Percentiles rank a stretch among this genome's conserved stretches.
These are phyloP conservation scores for Decapterus maruadsi DNA, from an alignment of 2,797 vertebrate species.

Conservation along the genomic window DNA sequence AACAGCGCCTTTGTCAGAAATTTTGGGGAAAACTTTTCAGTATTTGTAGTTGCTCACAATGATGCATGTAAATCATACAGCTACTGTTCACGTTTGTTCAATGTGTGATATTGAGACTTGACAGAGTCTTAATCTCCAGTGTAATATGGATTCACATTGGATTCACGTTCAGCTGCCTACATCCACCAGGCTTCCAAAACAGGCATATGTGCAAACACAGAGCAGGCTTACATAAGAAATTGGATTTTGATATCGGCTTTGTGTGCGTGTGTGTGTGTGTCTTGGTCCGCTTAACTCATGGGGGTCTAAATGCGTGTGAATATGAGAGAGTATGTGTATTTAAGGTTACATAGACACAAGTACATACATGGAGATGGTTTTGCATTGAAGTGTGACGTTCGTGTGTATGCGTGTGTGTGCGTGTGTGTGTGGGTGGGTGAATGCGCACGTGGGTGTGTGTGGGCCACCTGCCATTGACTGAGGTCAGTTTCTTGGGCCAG, in stretches of 20 bases:
- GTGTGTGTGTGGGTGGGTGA: neutral
- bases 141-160: slow-evolving; percentile 48
- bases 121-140: slow-evolving; percentile 48
- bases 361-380: neutral
- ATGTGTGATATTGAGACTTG: slow-evolving; percentile 36
- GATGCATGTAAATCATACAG: slow-evolving; percentile 18
- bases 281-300: slow-evolving; percentile 19
- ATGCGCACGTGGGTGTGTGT: slow-evolving; percentile 1
- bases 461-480: slow-evolving; percentile 36
- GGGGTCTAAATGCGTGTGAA: neutral
- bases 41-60: slow-evolving; percentile 9
- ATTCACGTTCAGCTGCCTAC: slow-evolving; percentile 58
- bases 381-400: neutral
- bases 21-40: slow-evolving; percentile 1
- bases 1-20: neutral
- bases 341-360: neutral
- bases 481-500: slow-evolving; percentile 66
- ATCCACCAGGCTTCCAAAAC: slow-evolving; percentile 57
- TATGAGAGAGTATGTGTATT: neutral
- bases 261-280: slow-evolving; percentile 10
- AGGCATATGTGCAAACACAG: slow-evolving; percentile 63
- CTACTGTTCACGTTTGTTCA: slow-evolving; percentile 16
- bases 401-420: neutral
- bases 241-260: slow-evolving; percentile 52
- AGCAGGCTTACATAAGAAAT: slow-evolving; percentile 63